Conservation (phyloP, 2,797 vertebrate genomes). For the Neosalanx taihuensis region DNA sequence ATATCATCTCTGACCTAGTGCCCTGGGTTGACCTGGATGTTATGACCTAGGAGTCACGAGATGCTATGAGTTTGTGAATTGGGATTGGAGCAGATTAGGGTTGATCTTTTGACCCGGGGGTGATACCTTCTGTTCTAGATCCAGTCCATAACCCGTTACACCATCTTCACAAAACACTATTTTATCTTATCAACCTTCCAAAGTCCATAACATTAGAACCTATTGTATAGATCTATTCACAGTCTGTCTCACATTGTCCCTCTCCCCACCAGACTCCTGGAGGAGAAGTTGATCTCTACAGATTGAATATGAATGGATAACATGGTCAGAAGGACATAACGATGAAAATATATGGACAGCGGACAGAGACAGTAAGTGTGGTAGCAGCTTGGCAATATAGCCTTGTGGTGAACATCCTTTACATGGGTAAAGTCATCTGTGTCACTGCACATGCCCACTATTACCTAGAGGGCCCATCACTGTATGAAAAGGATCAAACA, state of each 20-base stretch:
- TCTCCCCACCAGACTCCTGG: background rate
- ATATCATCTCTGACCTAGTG: conserved; percentile 29
- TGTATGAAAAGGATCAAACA: background rate
- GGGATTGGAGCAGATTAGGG: conserved; percentile 61
- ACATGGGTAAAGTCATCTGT: too few relatives aligned
- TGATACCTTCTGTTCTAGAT: too few relatives aligned
- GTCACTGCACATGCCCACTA: too few relatives aligned
- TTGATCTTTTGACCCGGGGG: too few relatives aligned
- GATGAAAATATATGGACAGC: too few relatives aligned
- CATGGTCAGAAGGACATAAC: conserved; percentile 20
- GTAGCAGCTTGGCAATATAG: too few relatives aligned
- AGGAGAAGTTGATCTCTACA: conserved; percentile 16
- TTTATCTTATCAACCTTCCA: background rate
- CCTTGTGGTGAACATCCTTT: too few relatives aligned
- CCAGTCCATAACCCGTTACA: too few relatives aligned
- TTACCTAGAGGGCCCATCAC: too few relatives aligned
- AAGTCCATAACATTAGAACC: background rate
- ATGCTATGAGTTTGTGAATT: too few relatives aligned
- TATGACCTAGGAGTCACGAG: conserved; percentile 65
- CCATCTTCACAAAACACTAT: background rate
- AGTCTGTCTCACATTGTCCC: background rate
- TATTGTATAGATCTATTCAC: background rate
- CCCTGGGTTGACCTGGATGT: too few relatives aligned
- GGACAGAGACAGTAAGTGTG: background rate
- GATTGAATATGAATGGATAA: conserved; percentile 19